Conservation (phyloP, 2,888 invertebrate genomes). For the Drosophila infuscata region DNA sequence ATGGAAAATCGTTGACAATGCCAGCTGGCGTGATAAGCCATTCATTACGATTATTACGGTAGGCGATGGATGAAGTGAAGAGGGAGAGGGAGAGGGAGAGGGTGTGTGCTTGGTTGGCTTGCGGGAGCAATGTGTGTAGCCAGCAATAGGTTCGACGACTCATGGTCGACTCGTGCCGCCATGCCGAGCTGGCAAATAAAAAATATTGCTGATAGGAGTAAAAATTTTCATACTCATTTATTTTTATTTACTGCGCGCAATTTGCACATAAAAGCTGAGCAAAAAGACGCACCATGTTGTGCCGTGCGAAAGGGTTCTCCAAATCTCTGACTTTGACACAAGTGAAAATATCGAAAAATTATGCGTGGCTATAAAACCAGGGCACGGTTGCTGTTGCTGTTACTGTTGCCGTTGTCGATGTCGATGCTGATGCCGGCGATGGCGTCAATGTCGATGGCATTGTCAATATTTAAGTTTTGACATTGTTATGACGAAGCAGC, state of each 20-base stretch:
- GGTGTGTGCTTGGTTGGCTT: neutral
- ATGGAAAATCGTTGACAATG: conserved; percentile 76
- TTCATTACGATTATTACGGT: conserved; percentile 80
- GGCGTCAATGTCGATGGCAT: conserved; percentile 65
- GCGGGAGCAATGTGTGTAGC: conserved; percentile 19
- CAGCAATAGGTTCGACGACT: conserved; percentile 40
- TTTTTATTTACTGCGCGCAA: conserved; percentile 81
- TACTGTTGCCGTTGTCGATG: conserved; percentile 26
- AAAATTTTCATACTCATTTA: conserved; percentile 81
- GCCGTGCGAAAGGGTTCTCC: conserved; percentile 62
- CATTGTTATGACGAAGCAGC: conserved; percentile 69
- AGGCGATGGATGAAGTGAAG: conserved; percentile 7
- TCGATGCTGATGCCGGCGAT: conserved; percentile 19
- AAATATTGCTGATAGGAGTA: conserved; percentile 78
- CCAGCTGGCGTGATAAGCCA: conserved; percentile 81
- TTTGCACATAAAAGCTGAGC: conserved; percentile 73
- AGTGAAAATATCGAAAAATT: conserved; percentile 75
- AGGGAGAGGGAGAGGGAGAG: neutral
- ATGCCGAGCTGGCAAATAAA: conserved; percentile 66
- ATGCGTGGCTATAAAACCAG: conserved; percentile 71
- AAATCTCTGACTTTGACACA: conserved; percentile 71
- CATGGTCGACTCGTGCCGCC: conserved; percentile 14
- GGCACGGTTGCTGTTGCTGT: conserved; percentile 50
- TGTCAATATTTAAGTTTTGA: conserved; percentile 80
- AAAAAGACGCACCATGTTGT: conserved; percentile 49